Evolutionary conservation across 2,113 vertebrate species (phyloP).

Genomic region (Apistogramma diplotaenia): DNA sequence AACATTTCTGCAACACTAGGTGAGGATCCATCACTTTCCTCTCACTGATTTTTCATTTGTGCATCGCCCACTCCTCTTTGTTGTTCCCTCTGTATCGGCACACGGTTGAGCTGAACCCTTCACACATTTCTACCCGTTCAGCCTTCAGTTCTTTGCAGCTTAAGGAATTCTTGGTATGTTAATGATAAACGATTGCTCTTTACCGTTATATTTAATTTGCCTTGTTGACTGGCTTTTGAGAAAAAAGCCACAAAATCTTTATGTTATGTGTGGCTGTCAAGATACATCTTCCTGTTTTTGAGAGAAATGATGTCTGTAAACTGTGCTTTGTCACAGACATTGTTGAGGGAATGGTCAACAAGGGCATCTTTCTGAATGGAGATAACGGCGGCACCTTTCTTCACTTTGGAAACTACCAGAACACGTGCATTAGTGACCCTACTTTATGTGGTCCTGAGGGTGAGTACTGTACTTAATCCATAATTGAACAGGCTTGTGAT

Average conservation of each 20-base stretch:
- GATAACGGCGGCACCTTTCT: constrained; percentile 84
- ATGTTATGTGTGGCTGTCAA: background rate
- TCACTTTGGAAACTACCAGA: constrained; percentile 83
- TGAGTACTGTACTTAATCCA: constrained; percentile 61
- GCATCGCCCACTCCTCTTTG: constrained; percentile 23
- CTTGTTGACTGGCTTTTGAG: background rate
- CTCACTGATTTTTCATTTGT: constrained; percentile 24
- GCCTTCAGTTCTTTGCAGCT: background rate
- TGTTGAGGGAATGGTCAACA: constrained; percentile 92
- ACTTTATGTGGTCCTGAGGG: constrained; percentile 87
- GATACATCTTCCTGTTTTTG: background rate
- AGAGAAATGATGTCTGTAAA: background rate
- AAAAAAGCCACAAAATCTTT: background rate
- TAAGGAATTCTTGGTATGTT: background rate
- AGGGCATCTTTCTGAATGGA: constrained; percentile 86
- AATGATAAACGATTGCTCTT: background rate
- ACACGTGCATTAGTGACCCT: constrained; percentile 90
- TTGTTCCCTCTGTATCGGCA: constrained; percentile 13
- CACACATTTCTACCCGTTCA: background rate
- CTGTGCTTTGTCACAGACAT: constrained; percentile 79
- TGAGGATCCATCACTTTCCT: constrained; percentile 79
- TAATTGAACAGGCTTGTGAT: background rate
- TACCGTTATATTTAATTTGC: background rate
- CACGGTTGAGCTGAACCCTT: background rate
- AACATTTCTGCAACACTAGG: constrained; percentile 97